phyloP scores from a whole-genome alignment of 1,140 invertebrate species.

The Anadara kagoshimensis region DNA sequence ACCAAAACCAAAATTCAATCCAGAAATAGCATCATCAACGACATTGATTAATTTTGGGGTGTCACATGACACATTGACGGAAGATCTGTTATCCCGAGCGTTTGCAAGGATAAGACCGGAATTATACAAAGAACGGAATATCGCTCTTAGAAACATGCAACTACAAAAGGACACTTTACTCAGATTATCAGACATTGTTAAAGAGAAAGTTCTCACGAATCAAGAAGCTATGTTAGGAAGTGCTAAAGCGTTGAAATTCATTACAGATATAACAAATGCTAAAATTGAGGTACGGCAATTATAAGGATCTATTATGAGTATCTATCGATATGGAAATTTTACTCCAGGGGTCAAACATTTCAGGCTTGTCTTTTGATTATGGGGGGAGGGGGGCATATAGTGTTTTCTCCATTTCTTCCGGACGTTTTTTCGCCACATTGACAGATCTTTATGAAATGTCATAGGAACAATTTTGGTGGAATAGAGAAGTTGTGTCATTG shows the following conservation, averaged over 20 bases:
- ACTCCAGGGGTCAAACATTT: too few species aligned
- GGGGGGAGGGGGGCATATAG: too few species aligned
- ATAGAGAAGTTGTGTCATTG: too few species aligned
- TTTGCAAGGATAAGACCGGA: constrained; percentile 66
- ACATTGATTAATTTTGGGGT: constrained; percentile 70
- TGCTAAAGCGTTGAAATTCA: constrained; percentile 62
- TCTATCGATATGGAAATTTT: too few species aligned
- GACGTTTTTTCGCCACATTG: too few species aligned
- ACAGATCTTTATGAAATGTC: too few species aligned
- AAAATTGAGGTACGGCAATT: constrained; percentile 56
- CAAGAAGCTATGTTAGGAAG: constrained; percentile 62
- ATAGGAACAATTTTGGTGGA: too few species aligned
- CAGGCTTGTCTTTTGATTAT: too few species aligned
- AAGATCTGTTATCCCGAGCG: constrained; percentile 65
- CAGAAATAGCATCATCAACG: constrained; percentile 63
- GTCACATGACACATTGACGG: constrained; percentile 67
- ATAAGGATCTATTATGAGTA: not conserved
- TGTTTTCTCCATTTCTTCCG: too few species aligned
- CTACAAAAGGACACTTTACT: constrained; percentile 61
- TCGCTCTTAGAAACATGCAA: constrained; percentile 60
- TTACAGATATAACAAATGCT: constrained; percentile 65
- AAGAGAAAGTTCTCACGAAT: constrained; percentile 57
- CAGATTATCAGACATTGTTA: constrained; percentile 55
- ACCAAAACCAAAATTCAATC: constrained; percentile 64
- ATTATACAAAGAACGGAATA: constrained; percentile 61